Percentiles rank a stretch among this genome's conserved stretches.
phyloP scores from a whole-genome alignment of 2,888 invertebrate species.

The Atherix ibis region DNA sequence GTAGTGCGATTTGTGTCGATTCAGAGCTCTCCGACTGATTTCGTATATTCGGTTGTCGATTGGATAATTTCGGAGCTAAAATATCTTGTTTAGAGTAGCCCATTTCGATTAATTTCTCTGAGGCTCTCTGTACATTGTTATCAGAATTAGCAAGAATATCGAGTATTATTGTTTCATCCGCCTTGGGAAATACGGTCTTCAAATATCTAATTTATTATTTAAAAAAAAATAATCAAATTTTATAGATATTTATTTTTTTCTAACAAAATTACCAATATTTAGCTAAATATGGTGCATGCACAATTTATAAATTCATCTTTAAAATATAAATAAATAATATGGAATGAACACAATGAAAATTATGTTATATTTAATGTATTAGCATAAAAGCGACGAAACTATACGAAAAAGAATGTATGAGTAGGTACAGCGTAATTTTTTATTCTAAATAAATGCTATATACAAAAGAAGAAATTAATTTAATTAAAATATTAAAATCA shows the following conservation, averaged over 20 bases:
- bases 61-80: slow-evolving; percentile 38
- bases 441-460: too few species aligned
- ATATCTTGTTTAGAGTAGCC: slow-evolving; percentile 71
- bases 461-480: too few species aligned
- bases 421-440: too few species aligned
- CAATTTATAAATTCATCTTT: neutral
- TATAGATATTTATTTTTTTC: neutral
- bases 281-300: neutral
- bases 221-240: slow-evolving; percentile 9
- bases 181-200: slow-evolving; percentile 80
- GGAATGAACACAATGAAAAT: too few species aligned
- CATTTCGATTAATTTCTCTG: slow-evolving; percentile 61
- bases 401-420: too few species aligned
- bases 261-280: neutral
- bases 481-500: too few species aligned
- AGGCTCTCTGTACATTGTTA: slow-evolving; percentile 79
- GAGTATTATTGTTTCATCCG: slow-evolving; percentile 72
- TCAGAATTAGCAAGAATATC: slow-evolving; percentile 74
- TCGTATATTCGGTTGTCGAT: slow-evolving; percentile 30
- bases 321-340: too few species aligned
- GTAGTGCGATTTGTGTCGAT: slow-evolving; percentile 29
- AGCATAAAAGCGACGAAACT: too few species aligned
- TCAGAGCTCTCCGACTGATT: slow-evolving; percentile 21
- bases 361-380: too few species aligned
- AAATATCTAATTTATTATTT: too few species aligned